phyloP scores from a whole-genome alignment of 1,140 invertebrate species.

The Polyergus mexicanus region DNA sequence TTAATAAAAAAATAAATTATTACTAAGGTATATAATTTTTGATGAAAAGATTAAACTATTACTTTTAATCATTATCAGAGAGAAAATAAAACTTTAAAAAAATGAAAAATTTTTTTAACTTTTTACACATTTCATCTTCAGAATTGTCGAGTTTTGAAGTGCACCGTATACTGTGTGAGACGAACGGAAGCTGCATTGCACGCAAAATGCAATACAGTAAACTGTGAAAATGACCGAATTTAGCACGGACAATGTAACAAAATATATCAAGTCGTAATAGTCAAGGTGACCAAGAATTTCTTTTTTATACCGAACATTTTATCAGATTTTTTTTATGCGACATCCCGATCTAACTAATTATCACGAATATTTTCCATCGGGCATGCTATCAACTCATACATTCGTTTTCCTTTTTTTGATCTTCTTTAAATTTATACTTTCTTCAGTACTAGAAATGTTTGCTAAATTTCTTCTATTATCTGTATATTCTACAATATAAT shows the following conservation, averaged over 20 bases:
- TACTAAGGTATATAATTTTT: neutral
- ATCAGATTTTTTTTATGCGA: neutral
- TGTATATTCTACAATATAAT: no score
- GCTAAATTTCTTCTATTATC: no score
- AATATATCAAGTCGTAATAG: neutral
- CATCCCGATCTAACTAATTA: neutral
- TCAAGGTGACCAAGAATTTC: neutral
- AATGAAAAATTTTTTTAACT: neutral
- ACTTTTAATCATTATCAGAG: neutral
- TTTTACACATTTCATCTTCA: neutral
- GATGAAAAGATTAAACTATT: neutral
- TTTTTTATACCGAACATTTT: neutral
- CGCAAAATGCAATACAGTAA: neutral
- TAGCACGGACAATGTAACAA: conserved; percentile 8
- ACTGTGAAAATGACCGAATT: conserved; percentile 19
- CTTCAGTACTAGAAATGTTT: neutral
- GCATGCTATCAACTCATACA: neutral
- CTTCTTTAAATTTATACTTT: neutral
- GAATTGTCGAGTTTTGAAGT: neutral
- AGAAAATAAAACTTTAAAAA: neutral
- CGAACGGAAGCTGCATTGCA: neutral
- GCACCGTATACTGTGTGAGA: neutral
- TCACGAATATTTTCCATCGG: neutral
- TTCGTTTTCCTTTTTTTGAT: neutral
- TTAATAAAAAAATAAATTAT: neutral